These are phyloP conservation scores for Invenusta paracnida DNA, from an alignment of 2,888 invertebrate genomes.

Conservation along the genomic window DNA sequence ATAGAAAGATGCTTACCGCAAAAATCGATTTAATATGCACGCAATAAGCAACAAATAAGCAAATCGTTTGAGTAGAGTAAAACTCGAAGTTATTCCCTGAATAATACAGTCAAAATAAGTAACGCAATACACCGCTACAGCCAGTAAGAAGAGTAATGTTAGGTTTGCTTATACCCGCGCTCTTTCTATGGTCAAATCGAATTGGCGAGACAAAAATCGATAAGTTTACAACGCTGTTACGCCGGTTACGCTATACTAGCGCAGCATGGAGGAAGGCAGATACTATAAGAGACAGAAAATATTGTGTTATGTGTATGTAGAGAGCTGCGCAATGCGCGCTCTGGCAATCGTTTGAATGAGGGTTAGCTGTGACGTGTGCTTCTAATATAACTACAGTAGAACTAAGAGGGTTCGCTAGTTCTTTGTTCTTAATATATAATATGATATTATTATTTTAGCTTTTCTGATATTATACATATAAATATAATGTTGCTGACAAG, in stretches of 20 bases:
- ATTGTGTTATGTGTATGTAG: too few relatives aligned
- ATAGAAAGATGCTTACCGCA: too few relatives aligned
- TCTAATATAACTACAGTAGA: too few relatives aligned
- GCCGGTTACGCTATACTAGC: neutral
- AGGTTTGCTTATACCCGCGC: neutral
- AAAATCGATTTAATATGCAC: constrained; percentile 1
- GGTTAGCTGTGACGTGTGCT: neutral
- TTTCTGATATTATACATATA: too few relatives aligned
- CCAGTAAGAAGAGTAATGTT: constrained; percentile 8
- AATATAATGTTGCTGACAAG: too few relatives aligned
- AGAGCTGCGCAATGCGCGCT: constrained; percentile 9
- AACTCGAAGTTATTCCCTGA: constrained; percentile 10
- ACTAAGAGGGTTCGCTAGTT: neutral
- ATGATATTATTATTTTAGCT: neutral
- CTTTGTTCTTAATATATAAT: neutral
- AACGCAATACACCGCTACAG: constrained; percentile 8
- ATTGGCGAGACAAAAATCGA: constrained; percentile 12
- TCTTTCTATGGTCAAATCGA: constrained; percentile 14
- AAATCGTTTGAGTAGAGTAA: constrained; percentile 18
- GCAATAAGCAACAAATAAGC: constrained; percentile 6
- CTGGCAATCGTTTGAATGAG: neutral
- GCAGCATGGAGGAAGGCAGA: too few relatives aligned
- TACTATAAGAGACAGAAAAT: too few relatives aligned
- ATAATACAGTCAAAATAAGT: neutral
- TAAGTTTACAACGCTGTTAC: constrained; percentile 17